Evolutionary conservation across 2,888 invertebrate genomes (phyloP), one percentile per base, ranked within the genome.

Genomic region (Cordilura impudica): DNA sequence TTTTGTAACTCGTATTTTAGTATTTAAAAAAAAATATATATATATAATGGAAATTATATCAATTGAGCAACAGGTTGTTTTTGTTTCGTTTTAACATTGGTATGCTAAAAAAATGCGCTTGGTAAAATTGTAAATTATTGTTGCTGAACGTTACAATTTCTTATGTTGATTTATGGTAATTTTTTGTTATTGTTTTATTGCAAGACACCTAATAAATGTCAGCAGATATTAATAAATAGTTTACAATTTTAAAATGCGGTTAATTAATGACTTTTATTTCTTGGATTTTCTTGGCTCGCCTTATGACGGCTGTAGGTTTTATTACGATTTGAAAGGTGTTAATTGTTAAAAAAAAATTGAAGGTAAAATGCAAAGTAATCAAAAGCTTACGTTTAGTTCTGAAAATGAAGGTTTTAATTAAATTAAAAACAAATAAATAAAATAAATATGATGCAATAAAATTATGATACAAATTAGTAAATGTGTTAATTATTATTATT

Each of bases 121-220:
- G 8, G 10, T 54, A 16, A 56, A 54, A 61, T 60, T 65, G 43
- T 53, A 51, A 71, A 66, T 45, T 56, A 18, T 35, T 21, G 4
- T 26, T 14, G 43, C 39, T 29, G 31, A 69, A 58, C 67, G 21
- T 58, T 63, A 73, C 67, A 73, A 77, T 72, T 78, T 73, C 54
- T 23, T 61, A 47, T 65, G 26, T 70, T 65, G 58, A 70, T 78
- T 79, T 75, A 79, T 79, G 74, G 49, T 66, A 79, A 79, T 75
- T 71, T n/a, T n/a, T n/a, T 71, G 4, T 66, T 61, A 61, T 74
- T 74, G 74, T 70, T 61, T 71, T 71, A 71, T 71, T 71, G 19
- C 61, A 31, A 63, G 71, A 75, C 79, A 71, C 63, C 71, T 39
- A 66, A 79, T 75, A 79, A 79, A 75, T 79, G 79, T 79, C 79